Base-by-base conservation (phyloP, 2,113 vertebrate genomes). In the Rhombomys opimus region DNA sequence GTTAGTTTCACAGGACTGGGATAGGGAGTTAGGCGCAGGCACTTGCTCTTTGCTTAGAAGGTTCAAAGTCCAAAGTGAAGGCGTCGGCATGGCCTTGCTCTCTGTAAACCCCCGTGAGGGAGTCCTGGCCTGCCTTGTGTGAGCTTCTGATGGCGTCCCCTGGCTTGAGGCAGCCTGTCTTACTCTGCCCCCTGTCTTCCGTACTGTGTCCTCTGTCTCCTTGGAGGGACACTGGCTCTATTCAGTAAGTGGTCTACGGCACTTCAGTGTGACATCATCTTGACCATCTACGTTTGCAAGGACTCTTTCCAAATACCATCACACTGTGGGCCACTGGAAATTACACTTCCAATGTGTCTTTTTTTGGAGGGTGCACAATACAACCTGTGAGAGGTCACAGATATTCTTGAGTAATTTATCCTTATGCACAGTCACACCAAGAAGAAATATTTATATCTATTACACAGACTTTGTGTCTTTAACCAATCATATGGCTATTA, bases 371-470 rank as follows among this genome's bases (percentile, higher is more conserved):
- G 22, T 10, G 17, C 35, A 41, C 35, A 63, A 25, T 41, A 84
- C 11, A 95, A 61, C 20, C 54, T 22, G 27, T 89, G 52, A 57
- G 12, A 67, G 38, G 54, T n/a, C 59, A 35, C 20, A 76, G 73
- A n/a, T 87, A 82, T 77, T 92, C 95, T 94, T n/a, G 23, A 90
- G 75, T 87, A 81, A 61, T 76, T 70, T 87, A 63, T 41, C 82
- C 46, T 90, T 72, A 14, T 10, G 54, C 86, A 54, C 57, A 57
- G 67, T 72, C 67, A 57, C 35, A 57, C 23, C 32, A 72, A n/a
- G 67, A 35, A 50, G 65, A 87, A 68, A 54, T 35, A 25, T 0
- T 57, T 57, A 57, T 15, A 13, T 7, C 35, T 70, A 50, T 68
- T 46, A 46, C 35, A 70, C 6, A 25, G 32, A 54, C 17, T n/a